Evolutionary conservation across 2,888 invertebrate species (phyloP).

Genomic region (Dicyrtoma fusca): DNA sequence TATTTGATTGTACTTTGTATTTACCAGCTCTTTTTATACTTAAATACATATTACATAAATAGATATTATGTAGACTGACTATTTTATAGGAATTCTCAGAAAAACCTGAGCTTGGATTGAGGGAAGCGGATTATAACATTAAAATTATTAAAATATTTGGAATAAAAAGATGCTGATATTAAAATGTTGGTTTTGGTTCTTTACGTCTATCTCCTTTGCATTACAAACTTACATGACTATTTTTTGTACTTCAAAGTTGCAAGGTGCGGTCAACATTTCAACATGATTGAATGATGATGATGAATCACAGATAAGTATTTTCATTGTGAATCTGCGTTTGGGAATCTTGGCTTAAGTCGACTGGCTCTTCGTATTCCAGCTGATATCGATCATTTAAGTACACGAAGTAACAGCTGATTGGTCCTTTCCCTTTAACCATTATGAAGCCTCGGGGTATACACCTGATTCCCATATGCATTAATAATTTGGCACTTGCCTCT

Average conservation of each 20-base stretch:
- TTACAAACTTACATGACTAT: background rate
- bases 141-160: background rate
- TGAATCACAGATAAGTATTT: conserved; percentile 47
- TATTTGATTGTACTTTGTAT: no score
- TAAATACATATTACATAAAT: no score
- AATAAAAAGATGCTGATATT: background rate
- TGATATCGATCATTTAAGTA: conserved; percentile 37
- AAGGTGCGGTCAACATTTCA: background rate
- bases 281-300: background rate
- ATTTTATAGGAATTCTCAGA: no score
- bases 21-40: no score
- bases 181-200: background rate
- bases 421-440: conserved; percentile 51
- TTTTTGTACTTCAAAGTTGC: conserved; percentile 20
- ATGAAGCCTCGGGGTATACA: conserved; percentile 45
- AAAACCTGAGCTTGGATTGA: no score
- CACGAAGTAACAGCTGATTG: conserved; percentile 49
- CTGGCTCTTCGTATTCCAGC: conserved; percentile 42
- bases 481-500: conserved; percentile 45
- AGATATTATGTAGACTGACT: no score
- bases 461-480: conserved; percentile 41
- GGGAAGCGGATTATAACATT: no score
- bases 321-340: conserved; percentile 4
- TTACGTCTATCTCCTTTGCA: background rate
- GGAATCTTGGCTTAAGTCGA: background rate